Evolutionary conservation across 2,888 invertebrate species (phyloP), one percentile per base, ranked within the genome.

Genomic region (Parnassius apollo): DNA sequence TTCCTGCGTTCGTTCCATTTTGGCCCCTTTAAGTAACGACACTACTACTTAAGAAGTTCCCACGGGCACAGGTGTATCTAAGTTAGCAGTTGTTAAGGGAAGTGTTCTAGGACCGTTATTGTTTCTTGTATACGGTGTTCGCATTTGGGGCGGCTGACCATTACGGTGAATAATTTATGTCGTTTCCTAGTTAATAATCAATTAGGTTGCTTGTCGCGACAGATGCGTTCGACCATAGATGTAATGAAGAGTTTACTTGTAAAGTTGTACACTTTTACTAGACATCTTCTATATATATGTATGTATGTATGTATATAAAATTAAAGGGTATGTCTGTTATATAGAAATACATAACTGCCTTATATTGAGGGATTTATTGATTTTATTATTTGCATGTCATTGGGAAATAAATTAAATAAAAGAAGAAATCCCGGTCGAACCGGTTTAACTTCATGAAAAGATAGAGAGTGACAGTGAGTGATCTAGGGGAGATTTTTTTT

Each of bases 101-200:
- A 70, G 68, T 68, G 65, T 67, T 68, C 68, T 72, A 59, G 66
- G 68, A 54, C 66, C 70, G 64, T 64, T 66, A 66, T 63, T 69
- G 69, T 76, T 74, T 69, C 71, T 74, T 68, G 68, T 67, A 49
- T 42, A n/a, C 42, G 42, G 64, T 64, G 57, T 65, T 66, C 63
- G 59, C 59, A 60, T 62, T 63, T 66, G 68, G 68, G 68, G 61
- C 18, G 48, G 73, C 64, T 78, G 77, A 73, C 76, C 78, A 75
- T 80, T 76, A 75, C 68, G 68, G 67, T 77, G 75, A 78, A 78
- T 79, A 74, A 75, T 78, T 80, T 71, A 80, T 77, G 72, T 68
- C 68, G 68, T 66, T 69, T 61, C 62, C 64, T 65, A 66, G 70
- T 71, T 69, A 68, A 71, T 75, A 75, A 75, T 75, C 69, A 70